Evolutionary conservation across 2,797 vertebrate species (phyloP).

Genomic region (Mus caroli): DNA sequence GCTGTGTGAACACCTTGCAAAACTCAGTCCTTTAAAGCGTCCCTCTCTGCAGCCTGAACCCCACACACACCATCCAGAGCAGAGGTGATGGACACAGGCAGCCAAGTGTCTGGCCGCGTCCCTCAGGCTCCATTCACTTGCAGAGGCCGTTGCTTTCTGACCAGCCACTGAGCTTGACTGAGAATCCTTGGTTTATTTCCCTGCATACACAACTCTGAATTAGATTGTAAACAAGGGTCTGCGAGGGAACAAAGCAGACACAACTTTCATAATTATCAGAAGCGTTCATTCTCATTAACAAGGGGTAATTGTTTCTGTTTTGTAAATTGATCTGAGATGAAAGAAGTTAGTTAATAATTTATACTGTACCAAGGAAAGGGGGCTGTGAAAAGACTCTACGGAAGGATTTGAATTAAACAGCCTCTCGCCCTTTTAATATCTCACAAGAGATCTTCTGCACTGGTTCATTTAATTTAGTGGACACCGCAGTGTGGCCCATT

Average conservation of each 20-base stretch:
- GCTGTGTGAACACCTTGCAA: constrained; percentile 59
- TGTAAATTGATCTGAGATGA: constrained; percentile 91
- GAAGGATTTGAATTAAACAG: constrained; percentile 94
- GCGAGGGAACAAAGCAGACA: constrained; percentile 82
- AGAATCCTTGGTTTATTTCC: constrained; percentile 73
- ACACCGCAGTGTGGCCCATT: constrained; percentile 92
- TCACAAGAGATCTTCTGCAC: constrained; percentile 93
- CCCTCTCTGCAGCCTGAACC: background rate
- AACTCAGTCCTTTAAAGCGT: constrained; percentile 32
- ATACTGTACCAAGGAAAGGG: constrained; percentile 92
- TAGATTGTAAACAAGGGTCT: constrained; percentile 85
- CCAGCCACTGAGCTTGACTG: constrained; percentile 54
- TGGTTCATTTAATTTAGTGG: constrained; percentile 95
- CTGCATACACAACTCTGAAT: constrained; percentile 79
- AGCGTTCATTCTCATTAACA: constrained; percentile 88
- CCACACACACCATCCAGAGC: background rate
- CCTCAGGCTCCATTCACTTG: constrained; percentile 43
- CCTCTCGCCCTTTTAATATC: constrained; percentile 94
- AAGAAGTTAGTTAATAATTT: constrained; percentile 91
- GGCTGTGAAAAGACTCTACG: constrained; percentile 91
- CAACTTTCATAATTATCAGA: constrained; percentile 89
- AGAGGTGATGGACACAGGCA: background rate
- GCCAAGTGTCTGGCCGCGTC: constrained; percentile 31
- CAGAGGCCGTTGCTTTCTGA: constrained; percentile 45
- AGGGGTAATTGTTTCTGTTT: constrained; percentile 92